Evolutionary conservation across 2,113 vertebrate genomes (phyloP).

Genomic region (Aleadryas rufinucha): DNA sequence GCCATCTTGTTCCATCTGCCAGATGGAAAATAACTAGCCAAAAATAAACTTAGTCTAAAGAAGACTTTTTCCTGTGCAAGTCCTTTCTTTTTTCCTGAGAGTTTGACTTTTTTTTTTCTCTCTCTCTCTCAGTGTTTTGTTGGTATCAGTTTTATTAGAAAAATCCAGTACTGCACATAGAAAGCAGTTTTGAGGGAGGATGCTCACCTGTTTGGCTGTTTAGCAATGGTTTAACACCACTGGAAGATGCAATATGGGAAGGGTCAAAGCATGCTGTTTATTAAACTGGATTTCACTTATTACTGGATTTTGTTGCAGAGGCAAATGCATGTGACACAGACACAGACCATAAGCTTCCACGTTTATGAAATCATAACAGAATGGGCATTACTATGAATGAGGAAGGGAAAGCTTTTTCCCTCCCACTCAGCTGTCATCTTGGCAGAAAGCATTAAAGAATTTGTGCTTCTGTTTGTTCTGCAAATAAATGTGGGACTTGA

Average conservation of each 20-base stretch:
- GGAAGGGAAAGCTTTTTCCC: not conserved
- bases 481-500: not conserved
- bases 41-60: not conserved
- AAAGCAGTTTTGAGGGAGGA: not conserved
- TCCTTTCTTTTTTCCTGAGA: not conserved
- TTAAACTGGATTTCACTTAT: not conserved
- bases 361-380: not conserved
- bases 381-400: not conserved
- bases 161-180: not conserved
- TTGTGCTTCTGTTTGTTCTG: not conserved
- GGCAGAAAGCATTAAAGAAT: not conserved
- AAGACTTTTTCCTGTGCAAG: not conserved
- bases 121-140: rapidly evolving
- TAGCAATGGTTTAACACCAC: not conserved
- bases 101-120: not conserved
- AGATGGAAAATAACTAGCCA: not conserved
- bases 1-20: not conserved
- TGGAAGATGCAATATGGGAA: not conserved
- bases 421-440: not conserved
- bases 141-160: not conserved
- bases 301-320: not conserved
- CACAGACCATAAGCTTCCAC: not conserved
- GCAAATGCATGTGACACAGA: not conserved
- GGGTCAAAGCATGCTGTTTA: not conserved
- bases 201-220: not conserved